phyloP scores from a whole-genome alignment of 2,113 vertebrate species.

The Noctilio leporinus region DNA sequence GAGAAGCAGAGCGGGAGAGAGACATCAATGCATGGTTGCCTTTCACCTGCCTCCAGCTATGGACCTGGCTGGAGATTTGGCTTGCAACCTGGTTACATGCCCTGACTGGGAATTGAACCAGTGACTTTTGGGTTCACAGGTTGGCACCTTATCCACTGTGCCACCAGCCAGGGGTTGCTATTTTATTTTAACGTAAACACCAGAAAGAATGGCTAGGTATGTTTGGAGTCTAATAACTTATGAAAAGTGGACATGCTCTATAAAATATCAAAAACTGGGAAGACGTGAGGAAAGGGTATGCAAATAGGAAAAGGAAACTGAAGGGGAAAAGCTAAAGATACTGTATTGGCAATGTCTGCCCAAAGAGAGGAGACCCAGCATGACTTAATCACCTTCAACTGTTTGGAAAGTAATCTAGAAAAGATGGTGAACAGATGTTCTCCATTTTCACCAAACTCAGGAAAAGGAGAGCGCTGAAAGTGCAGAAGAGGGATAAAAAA shows the following conservation, averaged over 20 bases:
- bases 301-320: not conserved
- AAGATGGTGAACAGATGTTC: not conserved
- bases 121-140: no score
- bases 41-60: no score
- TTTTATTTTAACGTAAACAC: not conserved
- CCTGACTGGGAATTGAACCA: no score
- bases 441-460: not conserved
- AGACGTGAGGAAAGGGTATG: not conserved
- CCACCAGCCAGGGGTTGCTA: no score
- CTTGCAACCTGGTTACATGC: no score
- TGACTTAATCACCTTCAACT: not conserved
- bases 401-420: not conserved
- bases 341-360: not conserved
- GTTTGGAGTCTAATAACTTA: not conserved
- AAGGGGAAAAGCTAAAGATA: not conserved
- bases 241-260: not conserved
- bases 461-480: not conserved
- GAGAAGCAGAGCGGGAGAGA: no score
- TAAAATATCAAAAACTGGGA: not conserved
- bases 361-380: not conserved
- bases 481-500: not conserved
- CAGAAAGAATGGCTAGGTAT: not conserved
- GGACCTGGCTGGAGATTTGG: no score
- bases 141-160: no score
- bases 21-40: no score